Evolutionary conservation across 2,113 vertebrate species (phyloP).

Genomic region (Sylvilagus bachmani): DNA sequence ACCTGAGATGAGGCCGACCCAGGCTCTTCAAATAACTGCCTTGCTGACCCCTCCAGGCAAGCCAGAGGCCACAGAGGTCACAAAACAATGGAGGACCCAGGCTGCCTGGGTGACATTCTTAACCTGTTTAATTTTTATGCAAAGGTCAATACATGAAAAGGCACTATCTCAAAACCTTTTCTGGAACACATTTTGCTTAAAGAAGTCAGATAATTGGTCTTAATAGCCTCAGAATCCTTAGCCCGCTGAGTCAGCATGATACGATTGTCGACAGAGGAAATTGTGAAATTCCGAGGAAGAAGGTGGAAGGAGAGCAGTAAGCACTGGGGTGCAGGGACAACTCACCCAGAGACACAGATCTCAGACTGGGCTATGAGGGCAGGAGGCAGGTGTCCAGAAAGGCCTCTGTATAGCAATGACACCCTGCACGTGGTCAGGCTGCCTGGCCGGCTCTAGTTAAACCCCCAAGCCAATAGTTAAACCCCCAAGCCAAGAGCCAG

Average conservation of each 20-base stretch:
- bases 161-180: constrained; percentile 10
- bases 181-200: neutral
- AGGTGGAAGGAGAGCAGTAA: neutral
- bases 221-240: neutral
- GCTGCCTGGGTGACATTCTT: neutral
- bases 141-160: constrained; percentile 11
- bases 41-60: neutral
- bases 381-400: no score
- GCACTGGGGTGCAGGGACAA: neutral
- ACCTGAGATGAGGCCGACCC: neutral
- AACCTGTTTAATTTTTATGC: constrained; percentile 4
- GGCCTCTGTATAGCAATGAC: neutral
- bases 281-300: neutral
- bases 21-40: neutral
- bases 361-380: neutral
- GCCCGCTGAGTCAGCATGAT: neutral
- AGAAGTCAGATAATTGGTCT: constrained; percentile 2
- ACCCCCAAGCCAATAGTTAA: neutral
- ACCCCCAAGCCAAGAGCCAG: neutral
- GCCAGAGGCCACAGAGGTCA: neutral
- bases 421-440: neutral
- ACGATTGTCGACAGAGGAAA: neutral
- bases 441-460: fast-evolving
- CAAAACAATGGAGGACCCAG: neutral
- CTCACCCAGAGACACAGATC: neutral